Percentiles rank a stretch among this genome's conserved stretches.
Conservation (phyloP, 2,888 invertebrate genomes). For the Ceramica pisi region DNA sequence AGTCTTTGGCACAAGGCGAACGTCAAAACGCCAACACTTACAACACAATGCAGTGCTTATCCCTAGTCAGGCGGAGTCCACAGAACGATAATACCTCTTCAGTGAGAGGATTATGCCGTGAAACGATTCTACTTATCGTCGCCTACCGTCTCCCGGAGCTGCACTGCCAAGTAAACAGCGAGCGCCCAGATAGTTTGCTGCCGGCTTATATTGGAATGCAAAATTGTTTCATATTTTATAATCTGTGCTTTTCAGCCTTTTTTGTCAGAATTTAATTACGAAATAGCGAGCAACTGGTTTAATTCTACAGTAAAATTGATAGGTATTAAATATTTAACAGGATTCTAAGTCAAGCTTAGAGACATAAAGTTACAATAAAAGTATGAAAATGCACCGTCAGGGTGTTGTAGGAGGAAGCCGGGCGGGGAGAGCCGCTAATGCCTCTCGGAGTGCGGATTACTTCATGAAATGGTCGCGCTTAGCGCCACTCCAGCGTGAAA, state of each 20-base stretch:
- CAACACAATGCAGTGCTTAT: conserved; percentile 77
- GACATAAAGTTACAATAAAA: conserved; percentile 74
- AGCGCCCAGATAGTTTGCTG: conserved; percentile 59
- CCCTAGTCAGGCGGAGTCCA: conserved; percentile 71
- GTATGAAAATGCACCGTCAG: conserved; percentile 76
- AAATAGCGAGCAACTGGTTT: background rate
- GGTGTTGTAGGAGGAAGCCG: conserved; percentile 56
- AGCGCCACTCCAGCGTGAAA: conserved; percentile 83
- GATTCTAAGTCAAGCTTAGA: conserved; percentile 31
- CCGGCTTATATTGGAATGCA: conserved; percentile 42
- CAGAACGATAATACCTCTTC: conserved; percentile 81
- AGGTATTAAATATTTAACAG: conserved; percentile 23
- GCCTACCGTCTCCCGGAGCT: conserved; percentile 66
- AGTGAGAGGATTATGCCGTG: conserved; percentile 78
- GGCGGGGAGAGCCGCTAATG: conserved; percentile 78
- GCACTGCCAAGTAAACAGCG: conserved; percentile 65
- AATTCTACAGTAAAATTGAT: background rate
- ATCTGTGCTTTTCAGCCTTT: conserved; percentile 21
- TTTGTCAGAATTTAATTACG: background rate
- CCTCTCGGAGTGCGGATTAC: conserved; percentile 85
- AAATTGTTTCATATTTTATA: conserved; percentile 52
- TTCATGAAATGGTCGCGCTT: conserved; percentile 84
- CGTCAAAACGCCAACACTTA: conserved; percentile 70
- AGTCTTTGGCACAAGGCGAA: conserved; percentile 62
- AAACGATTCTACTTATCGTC: conserved; percentile 77